Evolutionary conservation across 2,888 invertebrate genomes (phyloP), one percentile per base, ranked within the genome.

Genomic region (Volucella zonaria): DNA sequence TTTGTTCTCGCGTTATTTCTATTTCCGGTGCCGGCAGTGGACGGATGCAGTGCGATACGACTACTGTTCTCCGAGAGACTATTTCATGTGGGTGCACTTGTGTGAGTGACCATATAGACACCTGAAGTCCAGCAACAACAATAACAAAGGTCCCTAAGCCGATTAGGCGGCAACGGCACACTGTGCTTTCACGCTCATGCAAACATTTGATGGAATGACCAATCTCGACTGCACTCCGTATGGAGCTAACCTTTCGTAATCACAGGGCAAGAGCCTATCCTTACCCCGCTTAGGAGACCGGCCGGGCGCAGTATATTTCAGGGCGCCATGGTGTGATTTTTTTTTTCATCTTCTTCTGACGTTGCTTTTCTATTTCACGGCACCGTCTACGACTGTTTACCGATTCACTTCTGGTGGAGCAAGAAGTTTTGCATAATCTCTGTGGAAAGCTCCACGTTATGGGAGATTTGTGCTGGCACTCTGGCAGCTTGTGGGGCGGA

Each of bases 161-260:
- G 80, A 85, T 81, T 85, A 73, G 66, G 76, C 68, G 64, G 6
- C 31, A 31, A 58, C 73, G 67, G 73, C 68, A 77, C 68, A 77
- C 85, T 76, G 67, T 64, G 81, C 85, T 77, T 80, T 73, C 80
- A 85, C 68, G 73, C 73, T 76, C 80, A 73, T 85, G 58, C 67
- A 76, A 81, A 85, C 85, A 81, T 85, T 85, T 76, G 85, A 81
- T 76, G 76, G 71, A 54, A 83, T 66, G 75, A 67, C 83, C 79
- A 71, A 75, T 70, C 58, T 43, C 42, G 15, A 11, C 56, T 58
- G n/a, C 38, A 11, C n/a, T n/a, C 11, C 42, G 40, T 45, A 38
- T 12, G 18, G 31, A 51, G 52, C 40, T 18, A 31, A 23, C 42
- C n/a, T 38, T 45, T 43, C 43, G 51, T 81, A 81, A 70, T 81